Conservation (phyloP, 2,888 invertebrate species). For the Gibbula magus region DNA sequence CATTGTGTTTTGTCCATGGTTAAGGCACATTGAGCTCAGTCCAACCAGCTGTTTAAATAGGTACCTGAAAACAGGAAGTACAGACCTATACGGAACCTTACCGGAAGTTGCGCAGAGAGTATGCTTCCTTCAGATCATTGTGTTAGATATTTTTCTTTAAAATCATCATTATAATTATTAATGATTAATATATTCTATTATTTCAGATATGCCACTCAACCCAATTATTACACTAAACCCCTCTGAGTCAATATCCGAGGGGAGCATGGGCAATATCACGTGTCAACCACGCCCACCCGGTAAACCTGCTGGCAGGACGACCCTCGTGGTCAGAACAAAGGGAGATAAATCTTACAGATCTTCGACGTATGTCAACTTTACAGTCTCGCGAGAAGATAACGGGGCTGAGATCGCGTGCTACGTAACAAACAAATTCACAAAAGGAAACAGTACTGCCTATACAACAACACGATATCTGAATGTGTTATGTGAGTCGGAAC, state of each 20-base stretch:
- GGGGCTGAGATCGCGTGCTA: not conserved
- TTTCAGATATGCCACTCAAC: not conserved
- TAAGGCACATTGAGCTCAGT: too few species aligned
- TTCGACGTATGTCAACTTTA: not conserved
- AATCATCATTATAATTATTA: too few species aligned
- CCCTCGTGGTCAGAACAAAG: not conserved
- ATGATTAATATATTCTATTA: not conserved
- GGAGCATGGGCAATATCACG: not conserved
- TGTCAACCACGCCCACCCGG: not conserved
- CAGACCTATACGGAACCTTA: too few species aligned
- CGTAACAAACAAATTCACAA: not conserved
- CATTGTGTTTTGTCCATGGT: too few species aligned
- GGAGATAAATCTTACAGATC: not conserved
- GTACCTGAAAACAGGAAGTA: too few species aligned
- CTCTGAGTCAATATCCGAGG: not conserved
- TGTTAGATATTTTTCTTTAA: too few species aligned
- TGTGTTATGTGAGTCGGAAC: not conserved
- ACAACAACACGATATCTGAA: not conserved
- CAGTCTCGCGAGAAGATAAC: slow-evolving; percentile 3
- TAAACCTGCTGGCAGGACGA: not conserved
- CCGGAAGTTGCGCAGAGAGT: too few species aligned
- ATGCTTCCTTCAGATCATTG: too few species aligned
- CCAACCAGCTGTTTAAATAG: too few species aligned
- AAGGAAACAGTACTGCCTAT: not conserved
- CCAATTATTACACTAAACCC: not conserved